These are phyloP conservation scores for Upupa epops DNA, from an alignment of 2,113 vertebrate species.

Conservation along the genomic window DNA sequence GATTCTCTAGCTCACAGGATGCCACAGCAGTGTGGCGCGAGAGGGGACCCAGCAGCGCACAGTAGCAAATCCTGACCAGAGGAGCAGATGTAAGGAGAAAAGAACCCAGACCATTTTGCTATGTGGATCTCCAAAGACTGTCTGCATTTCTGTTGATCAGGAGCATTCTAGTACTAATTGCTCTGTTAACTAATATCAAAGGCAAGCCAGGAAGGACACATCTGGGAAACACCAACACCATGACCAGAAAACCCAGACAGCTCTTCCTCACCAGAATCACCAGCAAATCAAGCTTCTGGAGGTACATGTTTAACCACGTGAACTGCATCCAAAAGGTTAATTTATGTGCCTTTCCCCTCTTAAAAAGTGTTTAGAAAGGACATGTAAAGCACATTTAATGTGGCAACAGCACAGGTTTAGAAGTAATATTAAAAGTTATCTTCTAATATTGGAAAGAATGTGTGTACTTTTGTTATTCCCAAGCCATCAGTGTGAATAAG, in stretches of 20 bases:
- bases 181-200: not conserved
- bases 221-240: not conserved
- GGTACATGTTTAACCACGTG: not conserved
- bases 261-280: not conserved
- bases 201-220: not conserved
- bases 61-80: not conserved
- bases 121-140: not conserved
- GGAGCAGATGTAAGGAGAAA: not conserved
- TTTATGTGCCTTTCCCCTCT: not conserved
- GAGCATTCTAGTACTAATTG: not conserved
- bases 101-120: not conserved
- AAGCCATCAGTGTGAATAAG: not conserved
- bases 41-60: not conserved
- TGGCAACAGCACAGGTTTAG: not conserved
- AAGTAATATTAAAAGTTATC: not conserved
- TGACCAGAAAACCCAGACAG: not conserved
- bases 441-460: not conserved
- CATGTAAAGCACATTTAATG: not conserved
- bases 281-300: not conserved
- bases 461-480: not conserved
- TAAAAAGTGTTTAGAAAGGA: not conserved
- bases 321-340: not conserved
- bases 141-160: not conserved
- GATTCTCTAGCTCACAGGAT: not conserved
- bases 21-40: fast-evolving